A percentile compares a stretch with the other conserved stretches of the same genome.
Evolutionary conservation across 2,797 vertebrate genomes (phyloP).

Genomic region (Phrynocephalus guinanensis): DNA sequence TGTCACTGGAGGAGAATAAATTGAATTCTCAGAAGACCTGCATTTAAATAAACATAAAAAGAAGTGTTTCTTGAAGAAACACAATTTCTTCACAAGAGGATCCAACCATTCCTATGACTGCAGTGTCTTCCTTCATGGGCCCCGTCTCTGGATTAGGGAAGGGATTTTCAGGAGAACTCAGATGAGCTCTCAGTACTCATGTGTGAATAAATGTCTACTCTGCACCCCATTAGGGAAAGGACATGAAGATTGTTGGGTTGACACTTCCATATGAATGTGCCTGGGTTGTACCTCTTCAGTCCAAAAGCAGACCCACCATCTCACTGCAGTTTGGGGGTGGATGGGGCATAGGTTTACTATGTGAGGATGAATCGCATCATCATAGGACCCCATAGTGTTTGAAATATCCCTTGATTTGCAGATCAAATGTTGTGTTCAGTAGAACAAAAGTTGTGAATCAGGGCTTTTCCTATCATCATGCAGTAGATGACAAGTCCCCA

Average conservation of each 20-base stretch:
- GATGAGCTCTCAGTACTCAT: not conserved
- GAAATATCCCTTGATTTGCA: too few species aligned
- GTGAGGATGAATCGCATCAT: too few species aligned
- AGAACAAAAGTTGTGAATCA: too few species aligned
- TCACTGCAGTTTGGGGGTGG: not conserved
- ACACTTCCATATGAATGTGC: not conserved
- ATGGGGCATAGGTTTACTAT: too few species aligned
- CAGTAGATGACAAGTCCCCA: too few species aligned
- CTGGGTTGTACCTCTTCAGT: not conserved
- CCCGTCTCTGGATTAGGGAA: not conserved
- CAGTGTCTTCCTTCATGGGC: not conserved
- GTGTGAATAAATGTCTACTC: not conserved
- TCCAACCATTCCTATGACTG: not conserved
- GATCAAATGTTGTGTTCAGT: too few species aligned
- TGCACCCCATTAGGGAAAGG: not conserved
- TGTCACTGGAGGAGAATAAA: constrained; percentile 16
- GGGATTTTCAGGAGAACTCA: not conserved
- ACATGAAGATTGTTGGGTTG: not conserved
- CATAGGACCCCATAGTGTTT: too few species aligned
- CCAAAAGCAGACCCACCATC: not conserved
- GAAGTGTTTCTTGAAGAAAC: constrained; percentile 22
- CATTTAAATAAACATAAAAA: constrained; percentile 35
- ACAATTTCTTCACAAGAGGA: not conserved
- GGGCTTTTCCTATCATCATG: too few species aligned
- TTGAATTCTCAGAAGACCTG: not conserved